Conservation (phyloP, 2,888 invertebrate species). For the Agrochola litura region DNA sequence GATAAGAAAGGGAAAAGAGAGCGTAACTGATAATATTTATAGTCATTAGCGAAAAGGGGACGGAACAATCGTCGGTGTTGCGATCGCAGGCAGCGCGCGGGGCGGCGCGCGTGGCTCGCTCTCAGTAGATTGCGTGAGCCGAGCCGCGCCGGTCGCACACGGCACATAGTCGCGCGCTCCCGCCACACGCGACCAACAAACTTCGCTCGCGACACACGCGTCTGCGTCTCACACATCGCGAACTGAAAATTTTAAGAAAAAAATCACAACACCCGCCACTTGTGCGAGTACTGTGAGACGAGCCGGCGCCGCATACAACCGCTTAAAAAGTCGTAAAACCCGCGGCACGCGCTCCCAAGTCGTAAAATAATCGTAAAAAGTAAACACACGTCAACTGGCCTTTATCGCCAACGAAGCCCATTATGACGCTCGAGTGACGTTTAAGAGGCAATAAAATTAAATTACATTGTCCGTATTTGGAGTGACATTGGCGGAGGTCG, state of each 20-base stretch:
- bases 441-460: constrained; percentile 90
- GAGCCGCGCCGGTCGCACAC: constrained; percentile 91
- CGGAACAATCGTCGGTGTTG: constrained; percentile 87
- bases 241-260: constrained; percentile 69
- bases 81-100: constrained; percentile 88
- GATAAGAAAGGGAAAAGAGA: constrained; percentile 89
- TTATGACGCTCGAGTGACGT: constrained; percentile 91
- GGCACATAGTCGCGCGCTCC: constrained; percentile 82
- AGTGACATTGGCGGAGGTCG: constrained; percentile 89
- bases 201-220: constrained; percentile 85
- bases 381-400: constrained; percentile 89
- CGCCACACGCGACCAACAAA: constrained; percentile 83
- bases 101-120: constrained; percentile 91
- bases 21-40: constrained; percentile 90
- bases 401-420: constrained; percentile 89
- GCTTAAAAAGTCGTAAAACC: constrained; percentile 89
- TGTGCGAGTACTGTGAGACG: constrained; percentile 75
- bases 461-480: constrained; percentile 85
- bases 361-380: constrained; percentile 91
- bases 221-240: constrained; percentile 76
- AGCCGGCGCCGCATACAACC: constrained; percentile 82
- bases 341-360: constrained; percentile 87
- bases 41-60: constrained; percentile 91
- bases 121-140: constrained; percentile 92
- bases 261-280: constrained; percentile 68